phyloP scores from a whole-genome alignment of 2,113 vertebrate species.

The Oncorhynchus masou region DNA sequence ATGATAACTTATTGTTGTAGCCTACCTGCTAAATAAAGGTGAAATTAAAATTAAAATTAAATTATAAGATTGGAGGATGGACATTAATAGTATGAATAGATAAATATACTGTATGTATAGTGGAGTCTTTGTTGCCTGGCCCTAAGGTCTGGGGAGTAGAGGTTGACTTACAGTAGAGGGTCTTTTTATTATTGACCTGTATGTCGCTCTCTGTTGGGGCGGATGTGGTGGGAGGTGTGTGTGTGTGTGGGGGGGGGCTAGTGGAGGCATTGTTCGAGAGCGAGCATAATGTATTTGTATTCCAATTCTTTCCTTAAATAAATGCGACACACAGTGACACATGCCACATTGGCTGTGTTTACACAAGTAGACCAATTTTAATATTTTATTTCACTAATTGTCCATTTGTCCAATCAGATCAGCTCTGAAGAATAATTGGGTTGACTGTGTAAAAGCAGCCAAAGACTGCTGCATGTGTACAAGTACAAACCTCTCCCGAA shows the following conservation, averaged over 20 bases:
- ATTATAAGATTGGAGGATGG: conserved; percentile 32
- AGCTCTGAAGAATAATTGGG: no score
- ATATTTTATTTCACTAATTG: no score
- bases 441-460: no score
- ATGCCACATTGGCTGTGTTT: conserved; percentile 26
- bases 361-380: no score
- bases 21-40: no score
- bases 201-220: conserved; percentile 14
- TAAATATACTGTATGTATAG: conserved; percentile 19
- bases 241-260: conserved; percentile 7
- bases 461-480: conserved; percentile 30
- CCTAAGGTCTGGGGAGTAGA: conserved; percentile 42
- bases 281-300: conserved; percentile 62
- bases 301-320: conserved; percentile 70
- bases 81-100: conserved; percentile 50
- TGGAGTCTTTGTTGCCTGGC: conserved; percentile 8
- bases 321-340: conserved; percentile 49
- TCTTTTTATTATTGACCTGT: neutral
- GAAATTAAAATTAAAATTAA: no score
- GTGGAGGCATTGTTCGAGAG: conserved; percentile 20
- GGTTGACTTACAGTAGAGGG: conserved; percentile 50
- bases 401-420: no score
- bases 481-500: conserved; percentile 23
- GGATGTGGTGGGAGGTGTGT: conserved; percentile 32
- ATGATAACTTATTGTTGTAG: no score